Percentiles rank a stretch among this genome's conserved stretches.
Evolutionary conservation across 2,113 vertebrate species (phyloP).

Genomic region (Pseudorasbora parva): DNA sequence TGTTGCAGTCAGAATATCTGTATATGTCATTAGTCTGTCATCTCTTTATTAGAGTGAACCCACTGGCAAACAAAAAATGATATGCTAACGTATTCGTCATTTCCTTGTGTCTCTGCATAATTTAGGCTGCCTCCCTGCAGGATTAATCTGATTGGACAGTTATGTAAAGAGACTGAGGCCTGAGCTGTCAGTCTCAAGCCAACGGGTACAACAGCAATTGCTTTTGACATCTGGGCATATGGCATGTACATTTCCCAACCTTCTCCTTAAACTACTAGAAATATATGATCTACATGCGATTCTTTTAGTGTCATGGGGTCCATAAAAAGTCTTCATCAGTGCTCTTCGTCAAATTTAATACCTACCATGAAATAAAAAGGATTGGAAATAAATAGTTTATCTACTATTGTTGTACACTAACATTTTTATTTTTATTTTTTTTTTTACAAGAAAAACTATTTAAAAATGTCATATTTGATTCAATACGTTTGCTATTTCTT

Average conservation of each 20-base stretch:
- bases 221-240: constrained; percentile 58
- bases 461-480: no score
- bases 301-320: background rate
- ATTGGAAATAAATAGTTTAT: background rate
- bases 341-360: background rate
- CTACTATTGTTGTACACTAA: no score
- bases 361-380: background rate
- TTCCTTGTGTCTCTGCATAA: constrained; percentile 58
- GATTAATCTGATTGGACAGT: constrained; percentile 61
- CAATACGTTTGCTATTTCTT: no score
- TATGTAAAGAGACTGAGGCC: constrained; percentile 57
- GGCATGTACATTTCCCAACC: constrained; percentile 42
- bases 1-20: background rate
- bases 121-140: constrained; percentile 54
- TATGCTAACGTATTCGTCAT: constrained; percentile 61
- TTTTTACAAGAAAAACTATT: no score
- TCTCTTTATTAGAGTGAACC: constrained; percentile 49
- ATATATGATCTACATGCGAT: constrained; percentile 24
- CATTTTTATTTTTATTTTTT: no score
- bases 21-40: constrained; percentile 28
- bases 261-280: constrained; percentile 7
- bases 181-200: constrained; percentile 56
- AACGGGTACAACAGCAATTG: constrained; percentile 49
- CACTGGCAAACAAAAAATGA: constrained; percentile 55
- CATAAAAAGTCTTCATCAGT: background rate